phyloP scores from a whole-genome alignment of 2,888 invertebrate genomes.

The Campaea margaritaria region DNA sequence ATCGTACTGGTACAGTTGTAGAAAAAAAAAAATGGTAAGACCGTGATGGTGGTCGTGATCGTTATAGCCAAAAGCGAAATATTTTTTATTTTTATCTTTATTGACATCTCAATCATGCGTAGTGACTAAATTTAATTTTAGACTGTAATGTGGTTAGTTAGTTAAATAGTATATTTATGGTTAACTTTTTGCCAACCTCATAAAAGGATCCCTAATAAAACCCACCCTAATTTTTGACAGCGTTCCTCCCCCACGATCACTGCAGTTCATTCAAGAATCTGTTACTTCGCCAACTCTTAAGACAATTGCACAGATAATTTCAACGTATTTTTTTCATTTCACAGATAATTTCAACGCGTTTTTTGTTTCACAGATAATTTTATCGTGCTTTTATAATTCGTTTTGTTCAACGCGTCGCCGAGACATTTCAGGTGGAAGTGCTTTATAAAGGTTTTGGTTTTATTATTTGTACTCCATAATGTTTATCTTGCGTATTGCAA shows the following conservation, averaged over 20 bases:
- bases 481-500: neutral
- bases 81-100: too few relatives aligned
- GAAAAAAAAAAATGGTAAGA: too few relatives aligned
- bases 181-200: neutral
- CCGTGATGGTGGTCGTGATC: too few relatives aligned
- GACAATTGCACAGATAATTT: conserved; percentile 47
- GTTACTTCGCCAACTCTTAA: conserved; percentile 34
- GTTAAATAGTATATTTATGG: neutral
- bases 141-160: too few relatives aligned
- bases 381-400: conserved; percentile 5
- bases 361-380: conserved; percentile 15
- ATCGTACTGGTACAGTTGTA: too few relatives aligned
- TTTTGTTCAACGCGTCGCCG: conserved; percentile 1
- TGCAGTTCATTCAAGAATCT: conserved; percentile 38
- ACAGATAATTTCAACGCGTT: conserved; percentile 17
- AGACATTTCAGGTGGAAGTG: conserved; percentile 1
- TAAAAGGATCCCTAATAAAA: conserved; percentile 27
- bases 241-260: conserved; percentile 24
- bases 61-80: too few relatives aligned
- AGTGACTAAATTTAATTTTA: too few relatives aligned
- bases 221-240: conserved; percentile 19
- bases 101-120: too few relatives aligned
- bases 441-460: neutral
- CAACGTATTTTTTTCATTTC: conserved; percentile 33
- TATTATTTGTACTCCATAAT: neutral